Conservation (phyloP, 2,113 vertebrate species). For the Butorides virescens region DNA sequence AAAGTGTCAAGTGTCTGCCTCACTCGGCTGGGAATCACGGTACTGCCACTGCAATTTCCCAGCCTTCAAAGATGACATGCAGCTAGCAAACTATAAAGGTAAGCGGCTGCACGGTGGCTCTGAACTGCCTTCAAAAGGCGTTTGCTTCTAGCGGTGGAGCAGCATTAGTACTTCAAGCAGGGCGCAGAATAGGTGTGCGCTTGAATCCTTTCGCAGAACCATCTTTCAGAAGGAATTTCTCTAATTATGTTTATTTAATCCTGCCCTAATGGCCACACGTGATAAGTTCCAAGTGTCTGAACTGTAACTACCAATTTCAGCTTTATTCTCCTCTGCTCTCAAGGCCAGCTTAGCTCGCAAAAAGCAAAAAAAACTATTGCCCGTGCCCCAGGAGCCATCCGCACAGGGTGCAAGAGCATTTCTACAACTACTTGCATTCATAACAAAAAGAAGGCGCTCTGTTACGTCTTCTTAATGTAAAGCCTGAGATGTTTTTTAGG, state of each 20-base stretch:
- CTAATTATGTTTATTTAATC: constrained; percentile 44
- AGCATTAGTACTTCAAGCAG: constrained; percentile 42
- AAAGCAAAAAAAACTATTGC: neutral
- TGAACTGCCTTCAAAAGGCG: constrained; percentile 57
- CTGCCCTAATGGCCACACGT: neutral
- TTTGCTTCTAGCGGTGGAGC: constrained; percentile 26
- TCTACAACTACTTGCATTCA: neutral
- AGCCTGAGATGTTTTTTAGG: neutral
- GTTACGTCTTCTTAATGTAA: neutral
- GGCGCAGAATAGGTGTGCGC: neutral
- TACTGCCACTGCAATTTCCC: constrained; percentile 58
- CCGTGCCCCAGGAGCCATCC: neutral
- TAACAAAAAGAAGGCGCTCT: neutral
- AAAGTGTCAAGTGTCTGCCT: constrained; percentile 51
- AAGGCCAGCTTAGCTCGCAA: neutral
- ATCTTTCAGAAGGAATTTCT: neutral
- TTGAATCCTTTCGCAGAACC: neutral
- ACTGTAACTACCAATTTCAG: neutral
- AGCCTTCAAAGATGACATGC: constrained; percentile 64
- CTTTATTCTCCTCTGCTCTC: neutral
- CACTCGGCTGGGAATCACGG: constrained; percentile 51
- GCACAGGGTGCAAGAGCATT: neutral
- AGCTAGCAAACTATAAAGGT: constrained; percentile 53
- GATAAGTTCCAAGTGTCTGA: neutral
- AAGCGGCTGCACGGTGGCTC: constrained; percentile 44